Base-by-base conservation (phyloP, 2,888 invertebrate species). In the Altica lythri region DNA sequence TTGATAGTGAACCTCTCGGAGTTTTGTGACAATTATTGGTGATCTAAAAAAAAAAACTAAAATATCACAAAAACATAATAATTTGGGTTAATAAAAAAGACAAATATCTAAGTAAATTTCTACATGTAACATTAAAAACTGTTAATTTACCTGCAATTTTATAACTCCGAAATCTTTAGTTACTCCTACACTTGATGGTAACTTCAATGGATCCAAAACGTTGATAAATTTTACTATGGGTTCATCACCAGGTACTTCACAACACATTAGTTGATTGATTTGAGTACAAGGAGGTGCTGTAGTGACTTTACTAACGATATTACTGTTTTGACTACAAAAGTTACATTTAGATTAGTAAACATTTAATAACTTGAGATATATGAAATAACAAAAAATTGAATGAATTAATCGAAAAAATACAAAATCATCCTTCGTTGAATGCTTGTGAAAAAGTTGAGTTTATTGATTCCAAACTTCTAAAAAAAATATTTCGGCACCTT, bases 1-100 rank as follows among this genome's bases (percentile, higher is more conserved):
- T 80, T 0, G 83, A 77, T 42, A 84, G 69, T 18, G 82, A 76
- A 1, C 86, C 86, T 68, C 82, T 83, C 22, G 81, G 79, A 1
- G 86, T 85, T 48, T 72, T 71, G 57, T 74, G 71, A 61, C 72
- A 74, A 54, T 72, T 72, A 64, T 76, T 77, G 25, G 74, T 75
- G 34, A 76, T 66, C 73, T 75, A 48, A 40, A 68, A 65, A 59
- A n/a, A n/a, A n/a, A n/a, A n/a, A n/a, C n/a, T n/a, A n/a, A n/a
- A n/a, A n/a, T n/a, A n/a, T n/a, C n/a, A n/a, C n/a, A n/a, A n/a
- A n/a, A n/a, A n/a, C n/a, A n/a, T n/a, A n/a, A n/a, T n/a, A n/a
- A n/a, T n/a, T n/a, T n/a, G n/a, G n/a, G n/a, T n/a, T n/a, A n/a
- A n/a, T n/a, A n/a, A n/a, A n/a, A n/a, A n/a, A n/a, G n/a, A n/a